Evolutionary conservation across 2,888 invertebrate genomes (phyloP), one percentile per base, ranked within the genome.

Genomic region (Drosophila testacea): DNA sequence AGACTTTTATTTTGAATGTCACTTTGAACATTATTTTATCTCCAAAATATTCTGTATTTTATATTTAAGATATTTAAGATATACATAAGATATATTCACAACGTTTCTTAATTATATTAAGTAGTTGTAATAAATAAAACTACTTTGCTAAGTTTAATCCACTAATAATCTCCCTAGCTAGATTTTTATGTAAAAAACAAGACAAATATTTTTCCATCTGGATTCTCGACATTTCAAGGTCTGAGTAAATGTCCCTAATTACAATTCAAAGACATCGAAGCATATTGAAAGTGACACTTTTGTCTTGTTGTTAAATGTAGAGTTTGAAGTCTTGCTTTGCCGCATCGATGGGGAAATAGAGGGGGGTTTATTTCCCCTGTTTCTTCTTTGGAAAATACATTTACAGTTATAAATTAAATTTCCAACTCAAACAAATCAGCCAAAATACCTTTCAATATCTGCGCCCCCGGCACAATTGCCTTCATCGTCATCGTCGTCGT

Each of bases 361-460:
- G 22, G 22, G 22, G 22, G 22, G 22, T 22, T 22, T 22, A 22
- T 9, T 32, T 1, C 11, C 4, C 7, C 32, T 2, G 1, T 16
- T 50, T 9, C 10, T 6, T 1, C 4, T 28, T 28, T 38, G 52
- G 28, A 39, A 81, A 73, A 79, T 72, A 75, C 84, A 88, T 88
- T 84, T 85, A 81, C 86, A 88, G 86, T 83, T 81, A 73, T 86
- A 85, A 85, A 85, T 85, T 85, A 81, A 85, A 85, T 85, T 88
- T 85, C 79, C 77, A 85, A 86, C 88, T 88, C 85, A 85, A 85
- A 88, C 88, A 85, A 85, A 85, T 85, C 85, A 85, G 73, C 83
- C 82, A 78, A 85, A 85, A 88, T 85, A 85, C 83, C 85, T 85
- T 85, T 85, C 85, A 85, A 88, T 88, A 85, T 84, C 88, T 76